Base-by-base conservation (phyloP, 2,888 invertebrate species). In the Drosophila silvestris region DNA sequence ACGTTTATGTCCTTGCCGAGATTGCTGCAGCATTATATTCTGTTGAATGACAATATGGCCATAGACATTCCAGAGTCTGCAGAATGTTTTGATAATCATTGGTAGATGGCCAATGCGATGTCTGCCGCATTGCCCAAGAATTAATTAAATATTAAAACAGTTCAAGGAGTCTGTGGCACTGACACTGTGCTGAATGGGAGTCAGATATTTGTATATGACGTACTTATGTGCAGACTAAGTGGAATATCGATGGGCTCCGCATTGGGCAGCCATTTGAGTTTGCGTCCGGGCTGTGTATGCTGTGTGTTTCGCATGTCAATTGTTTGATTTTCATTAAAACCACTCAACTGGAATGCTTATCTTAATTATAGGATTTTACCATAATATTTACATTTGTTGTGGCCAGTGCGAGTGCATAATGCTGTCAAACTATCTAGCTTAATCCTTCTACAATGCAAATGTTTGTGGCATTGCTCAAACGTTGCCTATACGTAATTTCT, bases 281-380 rank as follows among this genome's bases (percentile, higher is more conserved):
- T 57, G 41, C 37, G 35, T 69, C 32, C 16, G 44, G 32, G 58
- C 32, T 16, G 16, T 58, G 26, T 44, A n/a, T 39, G 28, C 56
- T 50, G 44, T 66, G 44, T 59, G 57, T 59, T 50, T 47, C 16
- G 52, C 58, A 28, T 69, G 69, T 58, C 57, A 70, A 76, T 69
- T 86, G 85, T 87, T 89, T 89, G 81, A 81, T 82, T 87, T 87
- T 77, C 84, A 86, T 89, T 84, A 87, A 81, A 86, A 78, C 77
- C 82, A 84, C 78, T 82, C 72, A 79, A 70, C 76, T 74, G 65
- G 59, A 70, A 64, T 87, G 87, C 77, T 87, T 82, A 82, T 87
- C 89, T 87, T 87, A 89, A 87, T 89, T 89, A 87, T 84, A 75
- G 84, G 87, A 87, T 87, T 81, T 85, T 84, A 73, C 70, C 71